Evolutionary conservation across 2,797 vertebrate genomes (phyloP), one percentile per base, ranked within the genome.

Genomic region (Arvicola amphibius): DNA sequence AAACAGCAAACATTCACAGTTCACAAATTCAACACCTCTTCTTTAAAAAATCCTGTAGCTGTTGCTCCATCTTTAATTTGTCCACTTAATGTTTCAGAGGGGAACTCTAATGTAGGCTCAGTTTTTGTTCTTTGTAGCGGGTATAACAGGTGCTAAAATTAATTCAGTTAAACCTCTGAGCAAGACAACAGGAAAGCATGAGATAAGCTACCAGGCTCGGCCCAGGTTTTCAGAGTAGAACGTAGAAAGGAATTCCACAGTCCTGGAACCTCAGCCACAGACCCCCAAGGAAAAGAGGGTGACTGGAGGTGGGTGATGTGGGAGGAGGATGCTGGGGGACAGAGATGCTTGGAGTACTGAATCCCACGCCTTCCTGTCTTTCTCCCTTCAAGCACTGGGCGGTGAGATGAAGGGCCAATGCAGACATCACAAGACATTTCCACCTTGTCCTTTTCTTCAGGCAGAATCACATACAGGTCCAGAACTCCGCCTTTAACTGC

Each of bases 101-200:
- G 61, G 92, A 96, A 51, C 12, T 51, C 69, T 40, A 14, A 56
- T 0, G 8, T 43, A 69, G 80, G 32, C 19, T 40, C 43, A 56
- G 65, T n/a, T 56, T 43, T 73, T 76, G 37, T 63, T 51, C 71
- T 94, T 79, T 61, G 69, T 61, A 88, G 51, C 71, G 53, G 53
- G 71, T 61, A n/a, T 61, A 77, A 94, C 76, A 77, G 81, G 67
- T 85, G 81, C 90, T 77, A 59, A 95, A 92, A 95, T 84, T 65
- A 76, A 89, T 88, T 78, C 74, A 93, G 91, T 85, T 90, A 80
- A 48, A 59, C 34, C 80, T 92, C 80, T 0, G 1, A 74, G 56
- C 25, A 71, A 67, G n/a, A 61, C 34, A 69, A 37, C 53, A 29
- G 27, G 65, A 92, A 90, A 74, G 48, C 48, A 43, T 34, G 67